Evolutionary conservation across 1,140 invertebrate genomes (phyloP).

Genomic region (Psilanteris sp.): DNA sequence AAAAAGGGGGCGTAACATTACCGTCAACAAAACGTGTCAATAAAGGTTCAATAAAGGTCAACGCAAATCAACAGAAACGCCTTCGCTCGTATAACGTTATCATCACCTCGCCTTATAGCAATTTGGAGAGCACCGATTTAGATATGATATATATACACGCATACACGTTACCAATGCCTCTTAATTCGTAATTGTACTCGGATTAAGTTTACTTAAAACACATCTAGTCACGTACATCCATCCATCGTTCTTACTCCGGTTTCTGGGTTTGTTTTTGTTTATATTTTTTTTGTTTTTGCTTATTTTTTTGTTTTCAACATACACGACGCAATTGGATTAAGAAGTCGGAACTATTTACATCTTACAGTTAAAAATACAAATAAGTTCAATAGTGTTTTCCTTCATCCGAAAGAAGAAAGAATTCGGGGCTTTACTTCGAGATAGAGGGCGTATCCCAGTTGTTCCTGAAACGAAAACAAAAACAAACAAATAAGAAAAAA

Average conservation of each 20-base stretch:
- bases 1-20: slow-evolving; percentile 48
- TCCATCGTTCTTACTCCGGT: not conserved
- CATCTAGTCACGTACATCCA: slow-evolving; percentile 48
- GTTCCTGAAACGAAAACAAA: too few relatives aligned
- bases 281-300: too few relatives aligned
- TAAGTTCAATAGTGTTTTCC: slow-evolving; percentile 45
- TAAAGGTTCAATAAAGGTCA: slow-evolving; percentile 49
- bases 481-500: not conserved
- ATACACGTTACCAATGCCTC: slow-evolving; percentile 50
- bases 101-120: slow-evolving; percentile 43
- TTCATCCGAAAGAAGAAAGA: slow-evolving; percentile 49
- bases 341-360: slow-evolving; percentile 49
- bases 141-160: slow-evolving; percentile 45
- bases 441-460: slow-evolving; percentile 38
- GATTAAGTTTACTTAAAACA: slow-evolving; percentile 64
- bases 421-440: slow-evolving; percentile 57
- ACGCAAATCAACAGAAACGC: slow-evolving; percentile 55
- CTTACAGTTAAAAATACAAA: slow-evolving; percentile 51
- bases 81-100: slow-evolving; percentile 54
- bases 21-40: slow-evolving; percentile 51
- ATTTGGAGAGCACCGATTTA: slow-evolving; percentile 58
- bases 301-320: slow-evolving; percentile 9
- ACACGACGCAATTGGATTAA: slow-evolving; percentile 25
- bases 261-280: not conserved
- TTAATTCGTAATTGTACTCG: slow-evolving; percentile 67